These are phyloP conservation scores for Raja brachyura DNA, from an alignment of 2,113 vertebrate genomes.

Conservation along the genomic window DNA sequence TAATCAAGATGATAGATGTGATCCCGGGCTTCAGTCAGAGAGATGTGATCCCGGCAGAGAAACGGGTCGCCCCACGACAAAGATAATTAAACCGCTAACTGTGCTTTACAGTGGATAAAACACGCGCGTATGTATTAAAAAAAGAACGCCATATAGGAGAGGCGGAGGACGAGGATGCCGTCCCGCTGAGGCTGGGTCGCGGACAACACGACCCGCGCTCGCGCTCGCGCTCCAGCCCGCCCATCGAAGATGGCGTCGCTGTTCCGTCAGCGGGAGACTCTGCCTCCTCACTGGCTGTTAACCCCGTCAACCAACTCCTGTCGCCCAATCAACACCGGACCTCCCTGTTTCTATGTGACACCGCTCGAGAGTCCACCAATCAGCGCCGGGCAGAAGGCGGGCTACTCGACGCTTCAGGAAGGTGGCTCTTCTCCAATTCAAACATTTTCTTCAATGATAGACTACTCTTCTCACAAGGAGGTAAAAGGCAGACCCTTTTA, in stretches of 20 bases:
- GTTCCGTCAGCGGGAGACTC: not conserved
- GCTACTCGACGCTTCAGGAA: not conserved
- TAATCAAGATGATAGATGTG: not conserved
- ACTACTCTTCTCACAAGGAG: not conserved
- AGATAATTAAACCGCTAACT: not conserved
- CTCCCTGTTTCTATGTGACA: not conserved
- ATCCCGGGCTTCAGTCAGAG: not conserved
- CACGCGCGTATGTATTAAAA: too few relatives aligned
- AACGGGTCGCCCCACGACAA: too few relatives aligned
- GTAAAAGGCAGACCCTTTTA: not conserved
- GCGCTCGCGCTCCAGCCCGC: not conserved
- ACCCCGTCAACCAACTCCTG: not conserved
- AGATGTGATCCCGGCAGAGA: too few relatives aligned
- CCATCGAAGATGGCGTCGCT: slow-evolving; percentile 32
- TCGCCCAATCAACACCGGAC: not conserved
- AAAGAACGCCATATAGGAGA: not conserved
- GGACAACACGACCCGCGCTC: not conserved
- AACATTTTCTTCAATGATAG: not conserved
- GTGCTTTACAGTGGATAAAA: too few relatives aligned
- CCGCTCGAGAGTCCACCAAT: not conserved
- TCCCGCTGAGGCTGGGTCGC: not conserved
- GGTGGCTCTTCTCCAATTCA: not conserved
- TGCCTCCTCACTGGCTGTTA: not conserved
- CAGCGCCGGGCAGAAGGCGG: too few relatives aligned
- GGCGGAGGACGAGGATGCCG: not conserved